Evolutionary conservation across 64 coral and sea anemone species (phyloP), one percentile per base, ranked within the genome.

Genomic region (Actinia tenebrosa): DNA sequence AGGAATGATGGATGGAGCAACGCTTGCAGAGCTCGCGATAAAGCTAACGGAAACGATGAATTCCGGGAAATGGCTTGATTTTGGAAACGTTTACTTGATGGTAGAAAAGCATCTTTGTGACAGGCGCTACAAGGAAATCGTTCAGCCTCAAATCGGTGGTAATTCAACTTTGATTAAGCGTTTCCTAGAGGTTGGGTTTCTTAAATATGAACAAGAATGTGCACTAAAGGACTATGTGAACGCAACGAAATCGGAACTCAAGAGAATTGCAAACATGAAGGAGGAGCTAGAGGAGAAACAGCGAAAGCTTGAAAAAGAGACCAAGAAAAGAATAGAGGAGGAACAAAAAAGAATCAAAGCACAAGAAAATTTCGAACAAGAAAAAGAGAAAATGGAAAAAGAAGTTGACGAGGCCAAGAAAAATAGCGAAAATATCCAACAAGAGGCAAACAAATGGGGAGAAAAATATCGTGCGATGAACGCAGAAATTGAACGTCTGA

Each of bases 101-200:
- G 20, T 94, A 27, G 93, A 94, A 59, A 94, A 78, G 45, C 82
- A 88, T 80, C 81, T 94, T 46, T 94, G 93, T 64, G 80, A 77
- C 58, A 71, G 93, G 52, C 84, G 69, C 16, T 79, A 85, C 71
- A 56, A 58, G 20, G 83, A 87, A 46, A 26, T 88, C 30, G 60
- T 94, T 1, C 79, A 94, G 22, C 93, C 93, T 18, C 37, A 56
- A 27, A 25, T 58, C 45, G 3, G 78, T 1, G 81, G 85, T 16
- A 2, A 82, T 56, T 47, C 82, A 47, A 16, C 44, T 60, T n/a
- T 18, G 17, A 72, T 75, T 52, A 27, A 82, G 26, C 37, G 87
- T 3, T 59, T 44, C 45, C 52, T 47, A 7, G 55, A 88, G 42
- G 59, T 46, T 16, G 81, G 71, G 19, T 78, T 94, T 10, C 17